Evolutionary conservation across 2,888 invertebrate genomes (phyloP), one percentile per base, ranked within the genome.

Genomic region (Eupithecia pulchellata): DNA sequence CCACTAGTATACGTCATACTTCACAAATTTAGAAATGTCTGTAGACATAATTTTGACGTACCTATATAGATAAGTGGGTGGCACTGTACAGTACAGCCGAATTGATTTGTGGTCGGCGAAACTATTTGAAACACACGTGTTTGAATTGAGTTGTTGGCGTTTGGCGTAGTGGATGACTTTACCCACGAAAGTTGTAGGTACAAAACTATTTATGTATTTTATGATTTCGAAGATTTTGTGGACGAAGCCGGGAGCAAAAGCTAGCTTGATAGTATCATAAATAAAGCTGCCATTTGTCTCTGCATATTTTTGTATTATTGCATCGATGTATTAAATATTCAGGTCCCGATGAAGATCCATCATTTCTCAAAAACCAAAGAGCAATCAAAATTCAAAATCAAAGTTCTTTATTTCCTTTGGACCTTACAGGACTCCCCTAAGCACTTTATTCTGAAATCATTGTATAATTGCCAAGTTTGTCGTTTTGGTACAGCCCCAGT

Each of bases 111-210:
- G 29, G 57, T 29, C 8, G 2, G 11, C 17, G 29, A 4, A 57
- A 57, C 57, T 57, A 57, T 57, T 57, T 57, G 57, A 27, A 57
- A 57, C 57, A 57, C 29, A 57, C 29, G 29, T 57, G 27, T 29
- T 52, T 52, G 52, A 29, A 57, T 57, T 57, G 57, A 57, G 29
- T 57, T 57, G 29, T 29, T 57, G 17, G 29, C 13, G 14, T 29
- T 29, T 29, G 29, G 57, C 29, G 14, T 29, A 57, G 17, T 57
- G 57, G 57, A 57, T 57, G 8, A 17, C 52, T 4, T 52, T 4
- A 25, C 52, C 25, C 4, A 4, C 52, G 11, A 25, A 52, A 11
- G 52, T 52, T 4, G 20, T 4, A 25, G 52, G 25, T 52, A 25
- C 52, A 25, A 52, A 13, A 25, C 11, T 2, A 4, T 20, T 39